phyloP scores from a whole-genome alignment of 2,797 vertebrate species.

The Hydrophis major region DNA sequence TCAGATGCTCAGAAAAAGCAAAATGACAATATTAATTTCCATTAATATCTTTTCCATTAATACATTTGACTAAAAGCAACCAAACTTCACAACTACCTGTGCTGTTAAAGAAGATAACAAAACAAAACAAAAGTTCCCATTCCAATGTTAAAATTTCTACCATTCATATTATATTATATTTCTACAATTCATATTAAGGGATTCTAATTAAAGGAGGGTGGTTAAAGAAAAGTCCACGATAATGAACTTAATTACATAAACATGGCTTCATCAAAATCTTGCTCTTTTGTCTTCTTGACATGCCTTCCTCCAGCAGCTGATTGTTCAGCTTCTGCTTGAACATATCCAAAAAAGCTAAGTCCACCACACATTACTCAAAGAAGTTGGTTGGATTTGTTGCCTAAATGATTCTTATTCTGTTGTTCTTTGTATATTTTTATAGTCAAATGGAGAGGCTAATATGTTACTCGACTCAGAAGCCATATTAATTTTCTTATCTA shows the following conservation, averaged over 20 bases:
- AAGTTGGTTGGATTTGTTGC: not conserved
- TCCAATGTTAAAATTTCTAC: not conserved
- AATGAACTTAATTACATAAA: not conserved
- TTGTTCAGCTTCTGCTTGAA: not conserved
- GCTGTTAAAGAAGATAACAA: constrained; percentile 1
- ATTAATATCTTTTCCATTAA: not conserved
- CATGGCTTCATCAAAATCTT: not conserved
- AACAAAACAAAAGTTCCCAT: not conserved
- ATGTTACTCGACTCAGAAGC: not conserved
- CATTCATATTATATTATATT: not conserved
- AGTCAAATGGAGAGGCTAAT: not conserved
- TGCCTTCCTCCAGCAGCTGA: not conserved
- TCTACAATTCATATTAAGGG: not conserved
- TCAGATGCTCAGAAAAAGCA: not conserved
- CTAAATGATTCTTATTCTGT: not conserved
- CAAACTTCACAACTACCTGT: not conserved
- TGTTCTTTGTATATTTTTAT: not conserved
- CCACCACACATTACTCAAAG: not conserved
- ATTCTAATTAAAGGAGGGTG: not conserved
- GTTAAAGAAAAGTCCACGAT: not conserved
- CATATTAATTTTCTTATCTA: not conserved
- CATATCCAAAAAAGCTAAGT: not conserved
- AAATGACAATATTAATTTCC: not conserved
- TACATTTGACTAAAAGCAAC: not conserved
- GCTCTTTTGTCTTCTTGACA: not conserved